These are phyloP conservation scores for Fundulus diaphanus DNA, from an alignment of 2,797 vertebrate species.

Conservation along the genomic window DNA sequence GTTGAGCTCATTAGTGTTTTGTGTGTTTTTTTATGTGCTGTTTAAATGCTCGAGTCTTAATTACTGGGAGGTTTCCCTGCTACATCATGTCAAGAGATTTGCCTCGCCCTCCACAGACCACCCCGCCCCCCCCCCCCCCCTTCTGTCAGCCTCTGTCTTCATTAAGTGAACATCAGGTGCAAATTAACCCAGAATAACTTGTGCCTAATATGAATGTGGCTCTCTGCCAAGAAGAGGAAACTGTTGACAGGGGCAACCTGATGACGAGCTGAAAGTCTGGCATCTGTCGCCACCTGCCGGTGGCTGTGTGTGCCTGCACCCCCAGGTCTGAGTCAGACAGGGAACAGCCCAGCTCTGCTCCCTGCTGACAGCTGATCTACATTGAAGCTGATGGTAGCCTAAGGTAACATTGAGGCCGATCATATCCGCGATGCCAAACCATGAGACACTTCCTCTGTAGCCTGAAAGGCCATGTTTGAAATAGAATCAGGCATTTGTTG, in stretches of 20 bases:
- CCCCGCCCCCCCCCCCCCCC: conserved; percentile 10
- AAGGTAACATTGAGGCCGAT: conserved; percentile 52
- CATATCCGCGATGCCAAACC: conserved; percentile 43
- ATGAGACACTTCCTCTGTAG: conserved; percentile 16
- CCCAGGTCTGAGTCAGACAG: not conserved
- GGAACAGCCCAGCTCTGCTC: conserved; percentile 49
- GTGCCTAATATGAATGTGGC: conserved; percentile 71
- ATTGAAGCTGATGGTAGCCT: conserved; percentile 62
- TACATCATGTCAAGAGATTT: conserved; percentile 71
- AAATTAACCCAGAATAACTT: conserved; percentile 78
- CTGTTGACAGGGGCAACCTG: conserved; percentile 15
- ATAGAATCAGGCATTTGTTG: conserved; percentile 10
- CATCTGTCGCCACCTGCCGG: conserved; percentile 55
- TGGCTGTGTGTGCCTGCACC: rapidly evolving
- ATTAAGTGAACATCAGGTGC: conserved; percentile 86
- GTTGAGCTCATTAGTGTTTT: conserved; percentile 62
- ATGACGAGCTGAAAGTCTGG: not conserved
- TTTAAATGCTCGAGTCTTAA: conserved; percentile 67
- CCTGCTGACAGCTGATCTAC: conserved; percentile 62
- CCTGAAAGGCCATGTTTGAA: conserved; percentile 21
- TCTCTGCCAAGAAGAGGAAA: conserved; percentile 67
- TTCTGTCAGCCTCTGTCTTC: conserved; percentile 72
- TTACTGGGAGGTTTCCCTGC: conserved; percentile 67
- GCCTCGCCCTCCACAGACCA: conserved; percentile 64
- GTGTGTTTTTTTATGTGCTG: conserved; percentile 22